Percentiles rank a stretch among this genome's conserved stretches.
Evolutionary conservation across 53 echinoderm and acorn worm genomes (phyloP).

Genomic region (Paracentrotus lividus): DNA sequence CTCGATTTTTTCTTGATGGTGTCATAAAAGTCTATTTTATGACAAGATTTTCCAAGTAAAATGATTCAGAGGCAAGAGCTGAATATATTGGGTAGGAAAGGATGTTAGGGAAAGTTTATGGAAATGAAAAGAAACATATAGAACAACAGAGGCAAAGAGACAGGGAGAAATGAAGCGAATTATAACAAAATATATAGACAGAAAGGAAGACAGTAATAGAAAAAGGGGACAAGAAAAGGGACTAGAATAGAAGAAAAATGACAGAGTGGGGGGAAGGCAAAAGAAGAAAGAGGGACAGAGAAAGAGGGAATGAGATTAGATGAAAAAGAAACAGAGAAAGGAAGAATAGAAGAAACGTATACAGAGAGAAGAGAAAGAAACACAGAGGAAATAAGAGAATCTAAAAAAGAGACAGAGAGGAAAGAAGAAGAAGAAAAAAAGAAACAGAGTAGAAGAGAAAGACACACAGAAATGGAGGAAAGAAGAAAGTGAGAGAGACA

Average conservation of each 20-base stretch:
- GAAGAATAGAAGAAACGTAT: not conserved
- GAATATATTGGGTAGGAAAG: not conserved
- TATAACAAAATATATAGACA: not conserved
- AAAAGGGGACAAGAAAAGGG: no score
- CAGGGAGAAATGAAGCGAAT: not conserved
- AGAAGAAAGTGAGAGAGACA: not conserved
- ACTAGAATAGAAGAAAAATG: not conserved
- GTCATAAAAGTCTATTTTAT: not conserved
- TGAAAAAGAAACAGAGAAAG: not conserved
- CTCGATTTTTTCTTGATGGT: slow-evolving; percentile 25
- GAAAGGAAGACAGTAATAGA: not conserved
- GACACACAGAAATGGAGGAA: not conserved
- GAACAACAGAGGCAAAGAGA: not conserved
- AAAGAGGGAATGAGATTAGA: not conserved
- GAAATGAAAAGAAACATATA: no score
- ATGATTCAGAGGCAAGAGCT: not conserved
- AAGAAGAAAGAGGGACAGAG: not conserved
- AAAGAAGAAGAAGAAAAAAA: not conserved
- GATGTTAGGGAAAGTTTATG: no score
- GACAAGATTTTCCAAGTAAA: not conserved
- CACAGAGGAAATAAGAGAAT: not conserved
- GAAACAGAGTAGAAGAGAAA: not conserved
- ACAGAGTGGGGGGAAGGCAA: no score
- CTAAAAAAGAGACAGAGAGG: not conserved
- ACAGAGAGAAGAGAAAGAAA: not conserved